These are phyloP conservation scores for Pheosia tremula DNA, from an alignment of 2,888 invertebrate genomes.

Conservation along the genomic window DNA sequence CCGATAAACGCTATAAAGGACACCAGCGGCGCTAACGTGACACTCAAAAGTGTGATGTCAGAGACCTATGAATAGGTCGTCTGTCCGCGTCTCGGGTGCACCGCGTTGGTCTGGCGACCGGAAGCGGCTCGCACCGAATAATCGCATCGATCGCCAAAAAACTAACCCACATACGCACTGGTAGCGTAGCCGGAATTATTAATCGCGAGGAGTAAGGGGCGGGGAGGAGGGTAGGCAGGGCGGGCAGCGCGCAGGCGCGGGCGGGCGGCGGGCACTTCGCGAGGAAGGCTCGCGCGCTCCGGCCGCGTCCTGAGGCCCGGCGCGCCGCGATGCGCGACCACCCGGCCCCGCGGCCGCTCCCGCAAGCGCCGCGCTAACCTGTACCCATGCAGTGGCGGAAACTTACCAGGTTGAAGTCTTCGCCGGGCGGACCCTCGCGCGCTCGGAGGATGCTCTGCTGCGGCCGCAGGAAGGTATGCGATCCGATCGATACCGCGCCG, in stretches of 20 bases:
- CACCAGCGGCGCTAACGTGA: slow-evolving; percentile 37
- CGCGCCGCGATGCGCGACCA: slow-evolving; percentile 79
- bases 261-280: slow-evolving; percentile 76
- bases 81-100: slow-evolving; percentile 66
- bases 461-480: slow-evolving; percentile 95
- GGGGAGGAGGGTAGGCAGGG: slow-evolving; percentile 64
- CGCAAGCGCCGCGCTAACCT: slow-evolving; percentile 86
- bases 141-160: slow-evolving; percentile 84
- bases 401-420: slow-evolving; percentile 91
- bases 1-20: slow-evolving; percentile 27
- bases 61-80: slow-evolving; percentile 73
- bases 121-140: slow-evolving; percentile 77
- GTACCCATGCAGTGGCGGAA: slow-evolving; percentile 94
- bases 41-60: slow-evolving; percentile 58
- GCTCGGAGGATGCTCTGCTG: slow-evolving; percentile 97
- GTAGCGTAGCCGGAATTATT: slow-evolving; percentile 84
- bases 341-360: slow-evolving; percentile 78
- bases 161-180: slow-evolving; percentile 84
- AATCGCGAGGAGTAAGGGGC: slow-evolving; percentile 77
- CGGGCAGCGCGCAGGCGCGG: slow-evolving; percentile 66
- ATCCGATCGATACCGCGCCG: slow-evolving; percentile 81
- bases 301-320: slow-evolving; percentile 70
- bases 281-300: slow-evolving; percentile 79
- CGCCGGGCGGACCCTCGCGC: slow-evolving; percentile 87
- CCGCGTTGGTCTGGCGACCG: slow-evolving; percentile 59